Conservation (phyloP, 2,113 vertebrate species). For the Pelmatolapia mariae region DNA sequence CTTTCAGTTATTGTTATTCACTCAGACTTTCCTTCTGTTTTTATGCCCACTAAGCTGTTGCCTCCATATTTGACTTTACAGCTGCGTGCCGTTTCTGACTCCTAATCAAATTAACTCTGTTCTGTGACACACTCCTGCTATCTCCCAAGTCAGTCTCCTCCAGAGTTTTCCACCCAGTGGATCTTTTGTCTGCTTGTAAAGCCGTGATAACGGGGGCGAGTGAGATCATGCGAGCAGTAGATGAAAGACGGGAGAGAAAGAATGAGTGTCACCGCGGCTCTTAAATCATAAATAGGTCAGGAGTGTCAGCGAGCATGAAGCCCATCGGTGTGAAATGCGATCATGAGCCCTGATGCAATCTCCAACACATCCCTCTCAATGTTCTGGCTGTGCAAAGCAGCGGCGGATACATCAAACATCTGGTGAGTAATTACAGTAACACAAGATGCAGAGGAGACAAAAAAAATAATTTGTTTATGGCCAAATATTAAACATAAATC, state of each 20-base stretch:
- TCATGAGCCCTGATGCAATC: conserved; percentile 35
- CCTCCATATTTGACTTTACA: not conserved
- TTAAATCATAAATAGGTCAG: conserved; percentile 64
- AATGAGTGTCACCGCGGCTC: conserved; percentile 24
- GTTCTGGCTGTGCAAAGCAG: conserved; percentile 1
- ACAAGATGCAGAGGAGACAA: not conserved
- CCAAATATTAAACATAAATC: conserved; percentile 19
- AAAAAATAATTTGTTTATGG: not conserved
- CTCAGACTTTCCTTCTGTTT: not conserved
- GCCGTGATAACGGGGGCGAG: conserved; percentile 34
- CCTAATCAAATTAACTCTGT: conserved; percentile 64
- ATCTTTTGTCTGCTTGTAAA: conserved; percentile 63
- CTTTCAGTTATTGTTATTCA: not conserved
- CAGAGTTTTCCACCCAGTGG: conserved; percentile 47
- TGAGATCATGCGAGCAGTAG: conserved; percentile 25
- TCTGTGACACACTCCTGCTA: conserved; percentile 24
- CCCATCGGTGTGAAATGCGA: conserved; percentile 31
- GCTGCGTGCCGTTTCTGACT: conserved; percentile 21
- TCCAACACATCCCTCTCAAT: conserved; percentile 11
- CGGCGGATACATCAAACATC: conserved; percentile 17
- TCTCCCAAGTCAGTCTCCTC: conserved; percentile 18
- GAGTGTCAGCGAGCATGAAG: conserved; percentile 33
- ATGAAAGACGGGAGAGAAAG: conserved; percentile 33
- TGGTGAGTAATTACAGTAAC: conserved; percentile 23
- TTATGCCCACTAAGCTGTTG: not conserved